Percentiles rank a stretch among this genome's conserved stretches.
Evolutionary conservation across 2,888 invertebrate species (phyloP).

Genomic region (Lysandra coridon): DNA sequence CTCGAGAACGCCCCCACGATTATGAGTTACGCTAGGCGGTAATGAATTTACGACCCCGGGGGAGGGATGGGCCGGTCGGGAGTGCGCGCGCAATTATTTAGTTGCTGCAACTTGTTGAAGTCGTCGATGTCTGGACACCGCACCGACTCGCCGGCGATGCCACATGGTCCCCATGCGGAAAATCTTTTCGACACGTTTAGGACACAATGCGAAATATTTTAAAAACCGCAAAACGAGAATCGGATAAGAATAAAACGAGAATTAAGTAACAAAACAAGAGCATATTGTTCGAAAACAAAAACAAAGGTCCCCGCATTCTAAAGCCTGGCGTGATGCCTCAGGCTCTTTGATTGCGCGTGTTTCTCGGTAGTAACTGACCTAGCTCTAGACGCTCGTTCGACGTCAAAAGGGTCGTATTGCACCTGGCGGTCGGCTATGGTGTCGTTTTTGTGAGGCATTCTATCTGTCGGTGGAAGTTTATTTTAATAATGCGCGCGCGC

Average conservation of each 20-base stretch:
- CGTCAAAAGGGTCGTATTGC: conserved; percentile 55
- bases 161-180: conserved; percentile 5
- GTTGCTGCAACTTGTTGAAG: conserved; percentile 53
- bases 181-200: background rate
- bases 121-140: conserved; percentile 13
- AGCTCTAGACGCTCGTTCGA: conserved; percentile 62
- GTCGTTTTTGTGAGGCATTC: conserved; percentile 60
- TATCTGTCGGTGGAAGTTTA: conserved; percentile 71
- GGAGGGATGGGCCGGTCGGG: conserved; percentile 40
- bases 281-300: background rate
- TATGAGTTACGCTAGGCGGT: background rate
- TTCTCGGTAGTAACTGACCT: conserved; percentile 67
- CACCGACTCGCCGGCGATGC: conserved; percentile 8
- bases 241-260: background rate
- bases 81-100: conserved; percentile 53
- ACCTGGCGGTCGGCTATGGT: conserved; percentile 58
- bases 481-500: conserved; percentile 72
- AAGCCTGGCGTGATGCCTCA: conserved; percentile 37
- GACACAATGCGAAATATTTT: background rate
- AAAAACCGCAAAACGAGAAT: background rate
- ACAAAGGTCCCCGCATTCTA: background rate
- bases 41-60: conserved; percentile 30
- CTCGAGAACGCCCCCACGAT: background rate
- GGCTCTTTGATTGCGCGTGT: conserved; percentile 52
- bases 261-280: background rate